phyloP scores from a whole-genome alignment of 2,888 invertebrate genomes.

The Eilema griseolum region DNA sequence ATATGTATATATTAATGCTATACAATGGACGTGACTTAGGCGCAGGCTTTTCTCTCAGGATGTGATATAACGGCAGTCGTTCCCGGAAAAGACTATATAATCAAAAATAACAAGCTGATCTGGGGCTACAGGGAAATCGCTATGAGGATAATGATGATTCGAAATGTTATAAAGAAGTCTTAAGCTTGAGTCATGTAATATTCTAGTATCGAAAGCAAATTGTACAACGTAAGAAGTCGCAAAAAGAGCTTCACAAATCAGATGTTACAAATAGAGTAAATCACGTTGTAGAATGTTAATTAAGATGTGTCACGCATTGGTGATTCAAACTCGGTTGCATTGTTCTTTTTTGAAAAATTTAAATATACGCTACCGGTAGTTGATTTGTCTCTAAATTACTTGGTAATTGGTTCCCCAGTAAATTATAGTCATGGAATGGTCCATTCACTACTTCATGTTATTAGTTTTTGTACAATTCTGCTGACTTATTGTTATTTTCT shows the following conservation, averaged over 20 bases:
- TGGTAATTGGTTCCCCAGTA: background rate
- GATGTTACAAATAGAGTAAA: constrained; percentile 28
- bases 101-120: too few relatives aligned
- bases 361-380: background rate
- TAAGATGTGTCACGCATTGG: constrained; percentile 27
- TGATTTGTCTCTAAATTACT: background rate
- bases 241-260: constrained; percentile 26
- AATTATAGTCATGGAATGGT: background rate
- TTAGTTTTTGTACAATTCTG: background rate
- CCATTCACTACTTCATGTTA: background rate
- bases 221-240: constrained; percentile 22
- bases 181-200: constrained; percentile 33
- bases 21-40: too few relatives aligned
- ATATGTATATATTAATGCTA: too few relatives aligned
- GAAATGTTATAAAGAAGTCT: constrained; percentile 36
- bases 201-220: constrained; percentile 21
- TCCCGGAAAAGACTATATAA: too few relatives aligned
- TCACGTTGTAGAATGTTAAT: constrained; percentile 35
- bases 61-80: too few relatives aligned
- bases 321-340: constrained; percentile 7
- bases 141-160: background rate
- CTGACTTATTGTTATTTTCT: background rate
- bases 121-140: too few relatives aligned
- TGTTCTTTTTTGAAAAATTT: background rate
- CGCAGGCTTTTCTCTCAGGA: too few relatives aligned